These are phyloP conservation scores for Scolopax bukidnonensis DNA, from an alignment of 2,797 vertebrate genomes.

Conservation along the genomic window DNA sequence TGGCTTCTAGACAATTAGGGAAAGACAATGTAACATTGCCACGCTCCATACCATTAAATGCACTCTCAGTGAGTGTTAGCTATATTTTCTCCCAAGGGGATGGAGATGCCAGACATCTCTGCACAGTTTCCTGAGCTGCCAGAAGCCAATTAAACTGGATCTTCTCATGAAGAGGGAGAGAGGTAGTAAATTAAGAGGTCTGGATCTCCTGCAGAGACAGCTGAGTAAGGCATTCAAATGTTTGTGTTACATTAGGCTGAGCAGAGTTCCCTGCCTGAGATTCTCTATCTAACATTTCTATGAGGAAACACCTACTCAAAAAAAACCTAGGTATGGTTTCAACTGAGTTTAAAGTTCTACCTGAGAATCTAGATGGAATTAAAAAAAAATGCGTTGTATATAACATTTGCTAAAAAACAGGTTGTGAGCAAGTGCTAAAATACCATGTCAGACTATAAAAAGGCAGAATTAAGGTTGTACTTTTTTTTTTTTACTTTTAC, in stretches of 20 bases:
- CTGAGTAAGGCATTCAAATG: background rate
- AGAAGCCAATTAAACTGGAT: background rate
- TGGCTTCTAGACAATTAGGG: background rate
- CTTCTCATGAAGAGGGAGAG: background rate
- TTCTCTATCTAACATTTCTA: background rate
- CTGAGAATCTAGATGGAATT: background rate
- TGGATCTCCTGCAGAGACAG: background rate
- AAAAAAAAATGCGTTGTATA: background rate
- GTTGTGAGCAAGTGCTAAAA: background rate
- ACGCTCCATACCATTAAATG: accelerated
- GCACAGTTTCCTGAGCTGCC: background rate
- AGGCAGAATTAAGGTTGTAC: background rate
- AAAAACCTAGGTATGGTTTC: background rate
- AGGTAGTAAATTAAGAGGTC: background rate
- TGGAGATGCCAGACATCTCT: background rate
- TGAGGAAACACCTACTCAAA: background rate
- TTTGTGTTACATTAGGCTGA: background rate
- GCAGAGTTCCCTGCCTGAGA: background rate
- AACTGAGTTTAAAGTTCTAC: background rate
- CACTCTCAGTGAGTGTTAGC: accelerated
- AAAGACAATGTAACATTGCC: background rate
- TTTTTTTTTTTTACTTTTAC: too few relatives aligned
- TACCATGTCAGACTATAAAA: background rate
- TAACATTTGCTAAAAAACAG: background rate
- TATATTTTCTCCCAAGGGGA: background rate